Percentiles rank a stretch among this genome's conserved stretches.
Evolutionary conservation across 2,797 vertebrate species (phyloP).

Genomic region (Micromesistius poutassou): DNA sequence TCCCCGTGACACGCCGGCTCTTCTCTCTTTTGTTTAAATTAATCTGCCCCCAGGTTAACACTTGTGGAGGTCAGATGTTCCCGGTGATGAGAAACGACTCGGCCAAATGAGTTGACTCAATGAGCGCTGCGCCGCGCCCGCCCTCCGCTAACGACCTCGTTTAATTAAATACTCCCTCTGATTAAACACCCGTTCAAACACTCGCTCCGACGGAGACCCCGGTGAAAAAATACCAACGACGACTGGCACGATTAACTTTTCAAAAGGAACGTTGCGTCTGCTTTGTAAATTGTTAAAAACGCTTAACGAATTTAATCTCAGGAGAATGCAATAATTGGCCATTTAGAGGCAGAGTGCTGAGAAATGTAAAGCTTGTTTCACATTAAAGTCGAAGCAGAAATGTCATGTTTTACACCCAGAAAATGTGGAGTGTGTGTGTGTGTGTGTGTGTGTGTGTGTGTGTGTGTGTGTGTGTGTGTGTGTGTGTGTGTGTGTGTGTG

Average conservation of each 20-base stretch:
- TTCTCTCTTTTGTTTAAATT: slow-evolving; percentile 44
- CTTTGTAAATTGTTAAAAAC: not conserved
- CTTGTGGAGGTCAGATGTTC: slow-evolving; percentile 52
- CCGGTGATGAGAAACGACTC: slow-evolving; percentile 59
- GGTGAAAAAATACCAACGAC: slow-evolving; percentile 48
- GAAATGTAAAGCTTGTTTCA: not conserved
- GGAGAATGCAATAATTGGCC: not conserved
- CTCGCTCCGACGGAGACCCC: slow-evolving; percentile 57
- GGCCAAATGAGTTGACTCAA: slow-evolving; percentile 65
- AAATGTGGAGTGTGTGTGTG: not conserved
- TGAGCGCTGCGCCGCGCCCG: slow-evolving; percentile 45
- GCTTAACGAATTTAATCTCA: not conserved
- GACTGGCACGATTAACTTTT: slow-evolving; percentile 41
- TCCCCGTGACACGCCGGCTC: slow-evolving; percentile 18
- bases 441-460: not conserved
- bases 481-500: not conserved
- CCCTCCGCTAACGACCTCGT: slow-evolving; percentile 59
- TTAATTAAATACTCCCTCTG: slow-evolving; percentile 67
- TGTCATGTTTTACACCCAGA: not conserved
- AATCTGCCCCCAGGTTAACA: slow-evolving; percentile 62
- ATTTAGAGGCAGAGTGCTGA: not conserved
- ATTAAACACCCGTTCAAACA: slow-evolving; percentile 64
- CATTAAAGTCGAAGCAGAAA: not conserved
- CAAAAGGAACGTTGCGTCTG: slow-evolving; percentile 14
- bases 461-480: too few species aligned